Conservation (phyloP, 2,113 vertebrate species). For the Saguinus midas region DNA sequence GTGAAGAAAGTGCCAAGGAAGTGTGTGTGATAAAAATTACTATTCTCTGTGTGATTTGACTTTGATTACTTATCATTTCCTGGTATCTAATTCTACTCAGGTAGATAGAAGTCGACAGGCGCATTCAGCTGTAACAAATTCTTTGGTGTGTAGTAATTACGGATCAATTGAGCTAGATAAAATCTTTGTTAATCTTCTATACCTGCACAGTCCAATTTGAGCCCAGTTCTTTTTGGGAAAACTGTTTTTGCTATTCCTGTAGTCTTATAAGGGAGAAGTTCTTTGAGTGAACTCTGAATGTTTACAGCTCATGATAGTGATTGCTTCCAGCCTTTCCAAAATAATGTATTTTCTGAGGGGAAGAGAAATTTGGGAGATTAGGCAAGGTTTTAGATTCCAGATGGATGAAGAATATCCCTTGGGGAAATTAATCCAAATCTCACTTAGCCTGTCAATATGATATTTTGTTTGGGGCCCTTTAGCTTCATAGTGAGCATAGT, state of each 20-base stretch:
- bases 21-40: not conserved
- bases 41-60: constrained; percentile 4
- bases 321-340: not conserved
- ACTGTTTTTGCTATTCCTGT: not conserved
- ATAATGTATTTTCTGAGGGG: not conserved
- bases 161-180: not conserved
- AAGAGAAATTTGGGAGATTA: not conserved
- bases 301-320: not conserved
- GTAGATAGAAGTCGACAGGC: not conserved
- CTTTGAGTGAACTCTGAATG: not conserved
- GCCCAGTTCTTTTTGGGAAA: not conserved
- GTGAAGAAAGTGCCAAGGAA: not conserved
- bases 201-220: not conserved
- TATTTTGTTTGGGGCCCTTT: not conserved
- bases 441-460: not conserved
- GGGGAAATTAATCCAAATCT: not conserved
- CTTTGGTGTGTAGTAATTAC: not conserved
- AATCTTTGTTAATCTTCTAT: not conserved
- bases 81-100: not conserved
- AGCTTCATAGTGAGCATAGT: not conserved
- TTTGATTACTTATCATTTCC: not conserved
- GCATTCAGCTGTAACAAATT: not conserved
- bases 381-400: not conserved
- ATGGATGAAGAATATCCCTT: not conserved
- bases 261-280: not conserved